phyloP scores from a whole-genome alignment of 2,797 vertebrate species.

The Nothura maculosa region DNA sequence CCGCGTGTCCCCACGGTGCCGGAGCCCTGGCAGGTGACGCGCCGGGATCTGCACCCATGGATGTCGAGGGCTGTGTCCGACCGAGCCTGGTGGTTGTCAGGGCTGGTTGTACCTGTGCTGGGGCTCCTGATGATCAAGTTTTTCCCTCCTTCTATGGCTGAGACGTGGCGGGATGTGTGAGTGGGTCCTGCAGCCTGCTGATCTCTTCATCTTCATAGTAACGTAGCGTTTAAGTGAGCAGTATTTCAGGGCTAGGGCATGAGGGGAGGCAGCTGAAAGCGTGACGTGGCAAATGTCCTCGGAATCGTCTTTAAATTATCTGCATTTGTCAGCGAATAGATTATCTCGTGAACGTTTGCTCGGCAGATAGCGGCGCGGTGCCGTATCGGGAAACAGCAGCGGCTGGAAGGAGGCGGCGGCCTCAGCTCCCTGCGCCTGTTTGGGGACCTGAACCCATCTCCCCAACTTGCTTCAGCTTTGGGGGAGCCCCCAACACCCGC shows the following conservation, averaged over 20 bases:
- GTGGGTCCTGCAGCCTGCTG: background rate
- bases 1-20: fast-evolving
- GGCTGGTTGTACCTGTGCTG: no score
- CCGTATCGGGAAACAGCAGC: background rate
- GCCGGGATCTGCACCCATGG: no score
- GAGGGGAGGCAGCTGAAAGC: constrained; percentile 56
- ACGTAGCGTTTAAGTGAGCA: constrained; percentile 24
- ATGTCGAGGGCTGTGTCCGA: no score
- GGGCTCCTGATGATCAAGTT: no score
- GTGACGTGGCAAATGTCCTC: constrained; percentile 31
- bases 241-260: constrained; percentile 61
- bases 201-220: constrained; percentile 44
- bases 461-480: background rate
- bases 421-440: background rate
- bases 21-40: background rate
- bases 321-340: constrained; percentile 67
- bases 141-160: fast-evolving
- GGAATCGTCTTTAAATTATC: constrained; percentile 60
- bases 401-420: constrained; percentile 11
- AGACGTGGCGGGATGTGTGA: background rate
- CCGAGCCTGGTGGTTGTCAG: no score
- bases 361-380: constrained; percentile 1
- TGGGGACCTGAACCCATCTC: background rate
- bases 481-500: background rate
- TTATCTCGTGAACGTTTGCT: constrained; percentile 17